A percentile compares a stretch with the other conserved stretches of the same genome.
Evolutionary conservation across 2,113 vertebrate species (phyloP).

Genomic region (Lophotis ruficrista): DNA sequence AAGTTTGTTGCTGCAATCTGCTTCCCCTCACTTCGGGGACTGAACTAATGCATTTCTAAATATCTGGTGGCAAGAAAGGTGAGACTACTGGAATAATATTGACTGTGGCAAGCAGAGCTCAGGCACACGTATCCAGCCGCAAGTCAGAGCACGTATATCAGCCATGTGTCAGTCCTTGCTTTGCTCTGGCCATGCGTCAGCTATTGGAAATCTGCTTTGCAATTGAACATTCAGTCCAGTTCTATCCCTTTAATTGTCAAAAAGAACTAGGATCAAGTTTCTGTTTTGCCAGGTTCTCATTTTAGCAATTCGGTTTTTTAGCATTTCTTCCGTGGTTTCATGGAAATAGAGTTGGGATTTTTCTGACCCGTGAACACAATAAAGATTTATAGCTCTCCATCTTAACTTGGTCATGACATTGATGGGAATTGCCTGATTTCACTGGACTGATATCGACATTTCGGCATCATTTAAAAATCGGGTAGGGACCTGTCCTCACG

Average conservation of each 20-base stretch:
- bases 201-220: not conserved
- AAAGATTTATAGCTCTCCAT: not conserved
- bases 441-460: not conserved
- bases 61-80: not conserved
- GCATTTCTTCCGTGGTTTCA: rapidly evolving
- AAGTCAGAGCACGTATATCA: not conserved
- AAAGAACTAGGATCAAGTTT: not conserved
- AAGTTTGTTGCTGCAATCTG: not conserved
- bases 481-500: not conserved
- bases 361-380: not conserved
- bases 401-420: not conserved
- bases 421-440: not conserved
- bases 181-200: not conserved
- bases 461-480: not conserved
- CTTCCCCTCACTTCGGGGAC: not conserved
- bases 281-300: not conserved
- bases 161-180: not conserved
- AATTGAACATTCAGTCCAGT: not conserved
- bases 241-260: not conserved
- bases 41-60: not conserved
- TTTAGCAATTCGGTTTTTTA: not conserved
- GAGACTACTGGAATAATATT: not conserved
- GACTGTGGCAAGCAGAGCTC: not conserved
- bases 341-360: not conserved
- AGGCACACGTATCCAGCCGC: not conserved